Evolutionary conservation across 2,797 vertebrate species (phyloP), one percentile per base, ranked within the genome.

Genomic region (Coregonus sp.): DNA sequence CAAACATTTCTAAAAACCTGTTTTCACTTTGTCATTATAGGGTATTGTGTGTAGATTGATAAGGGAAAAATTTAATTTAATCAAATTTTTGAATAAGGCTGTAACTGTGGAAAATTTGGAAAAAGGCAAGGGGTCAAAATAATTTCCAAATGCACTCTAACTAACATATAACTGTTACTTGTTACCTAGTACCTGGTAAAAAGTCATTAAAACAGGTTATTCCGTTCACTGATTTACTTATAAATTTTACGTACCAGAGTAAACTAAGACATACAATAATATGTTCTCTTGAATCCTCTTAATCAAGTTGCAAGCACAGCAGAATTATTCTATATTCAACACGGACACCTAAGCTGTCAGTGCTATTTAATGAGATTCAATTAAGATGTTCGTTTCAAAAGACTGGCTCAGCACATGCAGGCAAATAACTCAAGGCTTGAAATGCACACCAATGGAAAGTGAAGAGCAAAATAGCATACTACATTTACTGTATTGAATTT

Each of bases 291-390:
- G 85, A 86, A 84, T 87, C 90, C 87, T 86, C 90, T 92, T 94
- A 94, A 94, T 95, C 91, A 94, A 94, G 92, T 88, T 93, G 93
- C 93, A 92, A 93, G 91, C 89, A 89, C 93, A 90, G 91, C 92
- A 88, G 90, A 92, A 91, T 94, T 90, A 94, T 93, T 94, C 90
- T 80, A 92, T 92, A 93, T 94, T 92, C 92, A 94, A 92, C 92
- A 94, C 90, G 86, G 93, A 94, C 94, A 94, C 93, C 92, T 91
- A 89, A 90, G 93, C 93, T 94, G 93, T 94, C 94, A 93, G 86
- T 81, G 91, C 88, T 85, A 90, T 91, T 93, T 93, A 94, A 93
- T 94, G 93, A 94, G 94, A 86, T 94, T 95, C 93, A 93, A 94
- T 94, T 94, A 94, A 94, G 93, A 91, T 90, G 93, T 87, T 87